Base-by-base conservation (phyloP, 2,113 vertebrate genomes). In the Rhombomys opimus region DNA sequence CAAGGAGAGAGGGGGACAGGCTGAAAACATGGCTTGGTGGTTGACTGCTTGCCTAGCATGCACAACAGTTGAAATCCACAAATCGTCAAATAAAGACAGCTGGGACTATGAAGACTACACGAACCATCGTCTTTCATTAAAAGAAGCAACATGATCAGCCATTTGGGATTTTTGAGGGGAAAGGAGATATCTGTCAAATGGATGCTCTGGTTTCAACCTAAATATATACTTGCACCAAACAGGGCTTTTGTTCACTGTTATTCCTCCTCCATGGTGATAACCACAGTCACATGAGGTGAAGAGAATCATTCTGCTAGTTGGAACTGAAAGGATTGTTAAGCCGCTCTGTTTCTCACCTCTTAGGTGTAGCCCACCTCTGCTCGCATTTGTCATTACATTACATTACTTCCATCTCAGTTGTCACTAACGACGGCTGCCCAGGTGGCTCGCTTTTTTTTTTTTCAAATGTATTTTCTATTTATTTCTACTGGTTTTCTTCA, bases 401-500 rank as follows among this genome's bases (percentile, higher is more conserved):
- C 52, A 73, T 88, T 75, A 89, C 10, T 84, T 50, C 63, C 50
- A 35, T 92, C 76, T 95, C 46, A 90, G 25, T 52, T n/a, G 15
- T 54, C 80, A 65, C n/a, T 54, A 25, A 50, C 8, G 77, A 90
- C 12, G 85, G 65, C 32, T 61, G 41, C 27, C 46, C 57, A 23
- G 67, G 38, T 25, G 32, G 17, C 70, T 92, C 63, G 41, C 1
- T 2, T 22, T 70, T 89, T 92, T 75, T 4, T 46, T 57, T 57
- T 57, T 14, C 9, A 70, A 68, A 30, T 46, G 35, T 38, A 11
- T 13, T 86, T 68, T 89, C 82, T 89, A 57, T 63, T 93, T 91
- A 76, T 63, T 95, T 92, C 86, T 32, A 50, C 25, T 82, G 41
- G 54, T 93, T 95, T 89, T 97, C 52, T 52, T 95, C 80, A 86